Percentiles rank a stretch among this genome's conserved stretches.
Conservation (phyloP, 2,888 invertebrate species). For the Drosophila melanosoma region DNA sequence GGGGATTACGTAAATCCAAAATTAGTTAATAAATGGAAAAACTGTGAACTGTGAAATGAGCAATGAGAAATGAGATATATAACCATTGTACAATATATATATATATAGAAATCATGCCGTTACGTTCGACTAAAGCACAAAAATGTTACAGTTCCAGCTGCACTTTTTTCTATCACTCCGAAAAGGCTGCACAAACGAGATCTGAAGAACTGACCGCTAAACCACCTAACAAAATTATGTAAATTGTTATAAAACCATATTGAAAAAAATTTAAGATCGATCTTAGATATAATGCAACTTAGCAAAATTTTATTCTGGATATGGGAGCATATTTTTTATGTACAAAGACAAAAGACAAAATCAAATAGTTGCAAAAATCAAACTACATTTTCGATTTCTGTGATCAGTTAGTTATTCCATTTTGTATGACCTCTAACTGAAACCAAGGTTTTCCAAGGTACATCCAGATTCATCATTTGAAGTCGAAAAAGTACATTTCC, state of each 20-base stretch:
- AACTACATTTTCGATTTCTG: background rate
- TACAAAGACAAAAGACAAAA: too few species aligned
- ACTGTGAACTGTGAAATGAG: constrained; percentile 78
- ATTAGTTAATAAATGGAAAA: constrained; percentile 79
- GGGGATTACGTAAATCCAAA: constrained; percentile 76
- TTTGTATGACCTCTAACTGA: background rate
- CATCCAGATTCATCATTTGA: constrained; percentile 12
- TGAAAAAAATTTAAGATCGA: constrained; percentile 4
- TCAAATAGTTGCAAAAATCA: background rate
- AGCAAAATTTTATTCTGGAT: background rate
- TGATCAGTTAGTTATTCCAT: background rate
- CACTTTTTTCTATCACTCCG: constrained; percentile 54
- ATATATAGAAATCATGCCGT: constrained; percentile 61
- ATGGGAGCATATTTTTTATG: background rate
- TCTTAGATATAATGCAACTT: background rate
- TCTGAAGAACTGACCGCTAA: background rate
- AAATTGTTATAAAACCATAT: constrained; percentile 17
- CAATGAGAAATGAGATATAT: constrained; percentile 66
- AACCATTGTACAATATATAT: constrained; percentile 40
- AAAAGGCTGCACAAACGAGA: constrained; percentile 10
- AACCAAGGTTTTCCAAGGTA: constrained; percentile 1
- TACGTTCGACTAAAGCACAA: constrained; percentile 60
- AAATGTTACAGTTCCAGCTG: constrained; percentile 54
- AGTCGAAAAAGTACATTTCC: background rate
- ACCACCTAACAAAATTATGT: constrained; percentile 24